Evolutionary conservation across 2,113 vertebrate species (phyloP), one percentile per base, ranked within the genome.

Genomic region (Rousettus leschenaultii): DNA sequence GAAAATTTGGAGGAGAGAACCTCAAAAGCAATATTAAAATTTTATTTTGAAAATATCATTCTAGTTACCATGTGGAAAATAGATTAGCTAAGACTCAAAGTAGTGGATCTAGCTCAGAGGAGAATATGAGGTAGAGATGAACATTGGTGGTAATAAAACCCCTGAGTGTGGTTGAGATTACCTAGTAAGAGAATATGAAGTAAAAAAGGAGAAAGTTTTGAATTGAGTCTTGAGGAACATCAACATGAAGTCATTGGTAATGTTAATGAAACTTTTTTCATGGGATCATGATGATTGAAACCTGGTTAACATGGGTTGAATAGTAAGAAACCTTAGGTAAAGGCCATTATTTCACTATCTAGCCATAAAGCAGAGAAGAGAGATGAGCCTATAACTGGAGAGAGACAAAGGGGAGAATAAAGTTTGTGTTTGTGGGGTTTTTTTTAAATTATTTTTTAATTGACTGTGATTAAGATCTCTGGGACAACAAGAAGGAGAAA

Each of bases 321-420:
- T 16, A 53, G 18, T 53, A 35, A 21, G 6, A 7, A 16, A 11
- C 2, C 3, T 7, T 11, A 5, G 1, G 0, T 33, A 14, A 9
- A 70, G 18, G 9, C 3, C 30, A 45, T 33, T 24, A n/a, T 38
- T 4, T 57, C 7, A 19, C 7, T 26, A 1, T 35, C 22, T 43
- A 33, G 33, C 3, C 38, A 13, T 43, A 30, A 92, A 83, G 1
- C 16, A 45, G 21, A 35, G 10, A 80, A 71, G 45, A 19, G 7
- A 55, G 4, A 55, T 35, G 22, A 66, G 38, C 14, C 24, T 38
- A 5, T 15, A 77, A 22, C 14, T 43, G 3, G 1, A 35, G 6
- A 86, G 10, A 19, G 55, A 70, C 18, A 2, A 26, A 63, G 33
- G 9, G 4, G 13, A 68, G 4, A 74, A 59, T 57, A 61, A 66